Evolutionary conservation across 1,140 invertebrate species (phyloP).

Genomic region (Saccostrea echinata): DNA sequence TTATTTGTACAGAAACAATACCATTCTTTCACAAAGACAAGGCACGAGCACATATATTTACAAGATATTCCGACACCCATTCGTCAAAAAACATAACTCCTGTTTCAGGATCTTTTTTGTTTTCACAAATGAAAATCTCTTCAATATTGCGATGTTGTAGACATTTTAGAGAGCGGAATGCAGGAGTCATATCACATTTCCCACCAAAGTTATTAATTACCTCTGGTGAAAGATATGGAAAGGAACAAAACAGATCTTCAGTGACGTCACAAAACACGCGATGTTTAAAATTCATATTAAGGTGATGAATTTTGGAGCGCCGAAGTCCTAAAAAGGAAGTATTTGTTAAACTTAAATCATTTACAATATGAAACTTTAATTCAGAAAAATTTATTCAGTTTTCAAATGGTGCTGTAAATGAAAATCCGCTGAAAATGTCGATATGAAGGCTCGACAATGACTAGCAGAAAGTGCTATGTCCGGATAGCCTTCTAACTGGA

Average conservation of each 20-base stretch:
- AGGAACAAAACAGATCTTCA: neutral
- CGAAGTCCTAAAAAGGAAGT: neutral
- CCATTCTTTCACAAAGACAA: neutral
- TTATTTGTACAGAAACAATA: neutral
- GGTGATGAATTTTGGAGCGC: neutral
- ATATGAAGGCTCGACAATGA: neutral
- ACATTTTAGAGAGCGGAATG: neutral
- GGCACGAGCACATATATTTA: neutral
- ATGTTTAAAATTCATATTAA: neutral
- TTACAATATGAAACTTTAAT: neutral
- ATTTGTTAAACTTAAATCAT: neutral
- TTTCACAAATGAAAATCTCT: neutral
- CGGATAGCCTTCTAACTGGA: neutral
- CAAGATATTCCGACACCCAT: neutral
- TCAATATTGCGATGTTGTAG: neutral
- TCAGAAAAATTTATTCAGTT: neutral
- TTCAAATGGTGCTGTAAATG: neutral
- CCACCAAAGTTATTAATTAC: neutral
- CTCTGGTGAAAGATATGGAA: neutral
- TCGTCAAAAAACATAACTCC: neutral
- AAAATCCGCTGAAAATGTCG: neutral
- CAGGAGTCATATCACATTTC: neutral
- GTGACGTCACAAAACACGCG: neutral
- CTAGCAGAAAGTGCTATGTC: neutral
- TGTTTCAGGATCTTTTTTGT: neutral